Evolutionary conservation across 2,113 vertebrate species (phyloP).

Genomic region (Gobiocypris rarus): DNA sequence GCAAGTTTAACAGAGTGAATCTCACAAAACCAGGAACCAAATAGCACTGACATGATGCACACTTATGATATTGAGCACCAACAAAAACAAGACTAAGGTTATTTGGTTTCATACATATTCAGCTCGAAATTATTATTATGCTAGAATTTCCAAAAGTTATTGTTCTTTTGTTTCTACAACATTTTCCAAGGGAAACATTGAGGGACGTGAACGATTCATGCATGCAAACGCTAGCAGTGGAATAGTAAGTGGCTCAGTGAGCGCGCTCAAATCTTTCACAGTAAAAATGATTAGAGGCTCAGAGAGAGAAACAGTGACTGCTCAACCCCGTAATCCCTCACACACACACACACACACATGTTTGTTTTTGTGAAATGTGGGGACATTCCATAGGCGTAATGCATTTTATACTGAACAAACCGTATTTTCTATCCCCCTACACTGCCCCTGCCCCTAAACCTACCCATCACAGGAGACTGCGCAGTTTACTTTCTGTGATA

Average conservation of each 20-base stretch:
- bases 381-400: too few relatives aligned
- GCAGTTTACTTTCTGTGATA: too few relatives aligned
- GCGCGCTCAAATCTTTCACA: constrained; percentile 57
- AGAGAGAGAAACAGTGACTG: constrained; percentile 47
- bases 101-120: background rate
- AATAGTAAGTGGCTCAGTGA: constrained; percentile 55
- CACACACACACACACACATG: constrained; percentile 5
- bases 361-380: too few relatives aligned
- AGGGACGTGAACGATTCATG: constrained; percentile 19
- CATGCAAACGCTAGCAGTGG: constrained; percentile 54
- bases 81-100: background rate
- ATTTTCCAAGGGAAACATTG: background rate
- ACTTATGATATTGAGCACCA: background rate
- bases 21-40: too few relatives aligned
- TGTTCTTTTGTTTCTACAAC: background rate
- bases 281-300: constrained; percentile 64
- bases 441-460: too few relatives aligned
- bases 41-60: too few relatives aligned
- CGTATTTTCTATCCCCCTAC: too few relatives aligned
- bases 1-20: background rate
- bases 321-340: constrained; percentile 58
- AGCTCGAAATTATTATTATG: background rate
- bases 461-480: too few relatives aligned
- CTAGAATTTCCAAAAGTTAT: background rate
- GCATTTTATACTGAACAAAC: too few relatives aligned